Evolutionary conservation across 2,888 invertebrate genomes (phyloP).

Genomic region (Oxyscelio sp.): DNA sequence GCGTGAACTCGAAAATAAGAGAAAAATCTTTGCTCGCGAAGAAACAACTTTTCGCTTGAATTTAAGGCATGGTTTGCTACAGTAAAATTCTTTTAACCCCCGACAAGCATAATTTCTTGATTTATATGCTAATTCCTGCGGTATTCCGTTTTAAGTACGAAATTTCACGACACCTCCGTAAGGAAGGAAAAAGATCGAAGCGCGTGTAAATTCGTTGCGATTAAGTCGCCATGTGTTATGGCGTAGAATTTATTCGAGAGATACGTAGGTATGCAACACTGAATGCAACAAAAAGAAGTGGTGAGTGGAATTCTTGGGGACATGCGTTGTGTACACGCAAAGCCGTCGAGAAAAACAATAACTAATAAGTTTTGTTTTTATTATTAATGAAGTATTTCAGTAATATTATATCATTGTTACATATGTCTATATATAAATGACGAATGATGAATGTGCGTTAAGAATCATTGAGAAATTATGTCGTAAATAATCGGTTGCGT

Average conservation of each 20-base stretch:
- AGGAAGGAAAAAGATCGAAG: constrained; percentile 19
- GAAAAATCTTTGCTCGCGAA: neutral
- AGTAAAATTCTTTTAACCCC: neutral
- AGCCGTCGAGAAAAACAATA: too few relatives aligned
- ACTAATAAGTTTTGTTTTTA: constrained; percentile 37
- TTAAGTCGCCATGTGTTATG: constrained; percentile 42
- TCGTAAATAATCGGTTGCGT: too few relatives aligned
- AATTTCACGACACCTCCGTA: constrained; percentile 26
- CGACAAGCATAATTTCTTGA: constrained; percentile 39
- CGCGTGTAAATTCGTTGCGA: constrained; percentile 21
- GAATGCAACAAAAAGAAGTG: constrained; percentile 39
- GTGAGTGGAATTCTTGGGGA: too few relatives aligned
- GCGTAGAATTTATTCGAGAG: constrained; percentile 35
- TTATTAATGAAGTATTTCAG: too few relatives aligned
- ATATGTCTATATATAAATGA: too few relatives aligned
- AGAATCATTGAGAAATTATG: too few relatives aligned
- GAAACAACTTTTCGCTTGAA: neutral
- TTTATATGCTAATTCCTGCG: constrained; percentile 42
- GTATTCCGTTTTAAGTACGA: constrained; percentile 13
- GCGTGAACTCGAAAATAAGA: too few relatives aligned
- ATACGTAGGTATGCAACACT: constrained; percentile 48
- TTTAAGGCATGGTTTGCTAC: neutral
- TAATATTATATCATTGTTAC: too few relatives aligned
- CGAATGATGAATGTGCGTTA: too few relatives aligned
- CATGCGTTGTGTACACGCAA: too few relatives aligned